Percentiles rank a stretch among this genome's conserved stretches.
These are phyloP conservation scores for Drosophila nr. fundita DNA, from an alignment of 2,888 invertebrate species.

Conservation along the genomic window DNA sequence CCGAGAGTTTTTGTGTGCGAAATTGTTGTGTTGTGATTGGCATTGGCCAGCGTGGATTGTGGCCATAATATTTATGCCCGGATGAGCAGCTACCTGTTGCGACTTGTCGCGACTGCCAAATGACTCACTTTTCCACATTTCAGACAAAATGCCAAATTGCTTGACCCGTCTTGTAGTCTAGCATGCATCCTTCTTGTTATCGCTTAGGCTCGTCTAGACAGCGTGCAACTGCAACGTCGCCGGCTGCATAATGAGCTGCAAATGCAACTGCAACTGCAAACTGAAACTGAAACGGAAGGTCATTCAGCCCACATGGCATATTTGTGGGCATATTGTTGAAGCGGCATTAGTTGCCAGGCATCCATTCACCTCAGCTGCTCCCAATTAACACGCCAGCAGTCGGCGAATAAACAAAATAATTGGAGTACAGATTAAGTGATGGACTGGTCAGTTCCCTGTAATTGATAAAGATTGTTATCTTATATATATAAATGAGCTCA, in stretches of 20 bases:
- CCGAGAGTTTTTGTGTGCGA: constrained; percentile 68
- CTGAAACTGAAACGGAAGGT: constrained; percentile 17
- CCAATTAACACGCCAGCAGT: constrained; percentile 66
- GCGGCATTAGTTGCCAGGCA: constrained; percentile 11
- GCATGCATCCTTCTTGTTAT: constrained; percentile 16
- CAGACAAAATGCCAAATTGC: background rate
- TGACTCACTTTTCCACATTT: constrained; percentile 54
- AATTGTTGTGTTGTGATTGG: constrained; percentile 51
- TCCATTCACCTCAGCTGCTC: constrained; percentile 58
- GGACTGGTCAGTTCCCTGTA: constrained; percentile 18
- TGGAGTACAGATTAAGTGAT: background rate
- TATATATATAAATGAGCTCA: background rate
- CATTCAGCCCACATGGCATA: constrained; percentile 12
- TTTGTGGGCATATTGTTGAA: background rate
- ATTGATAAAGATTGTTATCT: background rate
- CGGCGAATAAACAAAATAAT: constrained; percentile 24
- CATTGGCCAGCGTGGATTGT: constrained; percentile 56
- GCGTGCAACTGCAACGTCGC: constrained; percentile 29
- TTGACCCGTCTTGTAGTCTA: constrained; percentile 3
- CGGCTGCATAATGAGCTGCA: constrained; percentile 59
- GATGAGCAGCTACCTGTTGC: constrained; percentile 36
- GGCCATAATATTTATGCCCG: constrained; percentile 75
- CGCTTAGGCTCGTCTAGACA: constrained; percentile 71
- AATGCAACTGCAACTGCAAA: constrained; percentile 14
- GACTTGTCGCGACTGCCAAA: constrained; percentile 58